These are phyloP conservation scores for Coremacera marginata DNA, from an alignment of 2,888 invertebrate genomes.

Conservation along the genomic window DNA sequence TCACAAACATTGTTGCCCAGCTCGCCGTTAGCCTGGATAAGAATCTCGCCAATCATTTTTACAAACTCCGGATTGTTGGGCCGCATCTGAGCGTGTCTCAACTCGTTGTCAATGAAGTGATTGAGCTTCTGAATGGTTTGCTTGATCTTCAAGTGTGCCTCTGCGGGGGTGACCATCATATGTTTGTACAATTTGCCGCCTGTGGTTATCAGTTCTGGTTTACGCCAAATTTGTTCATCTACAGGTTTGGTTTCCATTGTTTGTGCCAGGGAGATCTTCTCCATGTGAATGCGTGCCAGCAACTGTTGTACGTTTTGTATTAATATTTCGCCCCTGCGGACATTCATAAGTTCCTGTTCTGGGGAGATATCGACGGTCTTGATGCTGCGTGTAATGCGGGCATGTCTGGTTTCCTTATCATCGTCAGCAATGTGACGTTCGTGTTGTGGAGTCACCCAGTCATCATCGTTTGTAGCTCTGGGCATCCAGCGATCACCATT, in stretches of 20 bases:
- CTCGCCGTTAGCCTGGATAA: conserved; percentile 11
- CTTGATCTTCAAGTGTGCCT: not conserved
- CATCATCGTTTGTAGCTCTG: not conserved
- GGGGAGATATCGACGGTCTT: conserved; percentile 22
- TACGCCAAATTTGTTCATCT: not conserved
- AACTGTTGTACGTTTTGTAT: conserved; percentile 51
- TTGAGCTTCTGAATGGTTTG: conserved; percentile 42
- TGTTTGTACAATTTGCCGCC: conserved; percentile 36
- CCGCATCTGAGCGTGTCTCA: conserved; percentile 13
- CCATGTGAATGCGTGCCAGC: conserved; percentile 48
- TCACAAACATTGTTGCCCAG: conserved; percentile 26
- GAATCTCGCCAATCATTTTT: conserved; percentile 35
- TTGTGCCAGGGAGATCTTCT: conserved; percentile 42
- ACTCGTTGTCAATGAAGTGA: conserved; percentile 45
- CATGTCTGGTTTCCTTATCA: not conserved
- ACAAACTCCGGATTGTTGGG: conserved; percentile 29
- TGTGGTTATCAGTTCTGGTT: conserved; percentile 47
- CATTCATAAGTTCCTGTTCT: conserved; percentile 32
- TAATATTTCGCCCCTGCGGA: conserved; percentile 38
- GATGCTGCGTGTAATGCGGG: conserved; percentile 22
- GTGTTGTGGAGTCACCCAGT: not conserved
- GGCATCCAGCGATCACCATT: not conserved
- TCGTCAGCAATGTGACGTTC: not conserved
- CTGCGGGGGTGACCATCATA: not conserved
- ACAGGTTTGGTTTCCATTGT: not conserved